These are phyloP conservation scores for Anguilla obscura DNA, from an alignment of 2,797 vertebrate species.

Conservation along the genomic window DNA sequence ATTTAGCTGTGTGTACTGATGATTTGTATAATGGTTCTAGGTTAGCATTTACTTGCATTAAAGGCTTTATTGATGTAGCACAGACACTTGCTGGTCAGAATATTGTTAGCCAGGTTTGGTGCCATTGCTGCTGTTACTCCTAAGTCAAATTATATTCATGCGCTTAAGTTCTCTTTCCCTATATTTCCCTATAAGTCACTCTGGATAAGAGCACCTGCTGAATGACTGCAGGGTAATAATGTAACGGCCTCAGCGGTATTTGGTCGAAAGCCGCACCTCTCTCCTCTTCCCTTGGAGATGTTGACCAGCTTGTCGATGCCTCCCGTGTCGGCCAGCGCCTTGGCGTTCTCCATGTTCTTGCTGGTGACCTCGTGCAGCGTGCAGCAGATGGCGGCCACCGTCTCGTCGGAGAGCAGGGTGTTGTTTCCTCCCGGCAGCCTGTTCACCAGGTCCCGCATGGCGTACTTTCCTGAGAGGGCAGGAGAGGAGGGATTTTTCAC, in stretches of 20 bases:
- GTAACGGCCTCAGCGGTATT: too few relatives aligned
- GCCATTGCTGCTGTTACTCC: too few relatives aligned
- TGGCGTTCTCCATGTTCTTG: conserved; percentile 99
- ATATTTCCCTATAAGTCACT: background rate
- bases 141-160: too few relatives aligned
- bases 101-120: too few relatives aligned
- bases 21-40: too few relatives aligned
- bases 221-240: background rate
- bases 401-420: conserved; percentile 88
- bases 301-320: conserved; percentile 98
- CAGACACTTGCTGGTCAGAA: too few relatives aligned
- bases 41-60: too few relatives aligned
- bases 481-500: background rate
- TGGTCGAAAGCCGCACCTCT: conserved; percentile 78
- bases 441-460: conserved; percentile 96
- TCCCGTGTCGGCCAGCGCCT: conserved; percentile 90
- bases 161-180: too few relatives aligned
- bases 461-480: conserved; percentile 74
- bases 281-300: conserved; percentile 93
- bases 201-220: background rate
- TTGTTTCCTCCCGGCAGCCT: conserved; percentile 87
- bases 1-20: too few relatives aligned
- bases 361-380: conserved; percentile 96
- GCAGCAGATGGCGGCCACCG: conserved; percentile 92
- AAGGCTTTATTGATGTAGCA: too few relatives aligned